A percentile compares a stretch with the other conserved stretches of the same genome.
Conservation (phyloP, 2,113 vertebrate genomes). For the Hiodon tergisus region DNA sequence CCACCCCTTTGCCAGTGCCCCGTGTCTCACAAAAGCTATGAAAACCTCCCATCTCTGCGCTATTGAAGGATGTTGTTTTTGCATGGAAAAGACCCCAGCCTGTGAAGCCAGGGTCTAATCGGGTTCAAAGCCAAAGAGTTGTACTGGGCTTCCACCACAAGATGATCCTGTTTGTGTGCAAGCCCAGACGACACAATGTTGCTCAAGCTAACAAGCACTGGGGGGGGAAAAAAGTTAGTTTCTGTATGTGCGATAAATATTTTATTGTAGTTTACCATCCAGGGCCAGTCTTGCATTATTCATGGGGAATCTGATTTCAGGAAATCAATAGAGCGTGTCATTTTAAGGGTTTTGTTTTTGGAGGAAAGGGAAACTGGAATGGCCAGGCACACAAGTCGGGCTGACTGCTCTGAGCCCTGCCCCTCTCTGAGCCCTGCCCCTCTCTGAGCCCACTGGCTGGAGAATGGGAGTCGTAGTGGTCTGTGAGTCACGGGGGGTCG, state of each 20-base stretch:
- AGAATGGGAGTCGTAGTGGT: no score
- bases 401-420: not conserved
- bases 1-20: no score
- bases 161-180: not conserved
- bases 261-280: conserved; percentile 29
- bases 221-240: conserved; percentile 11
- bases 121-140: not conserved
- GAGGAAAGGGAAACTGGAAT: not conserved
- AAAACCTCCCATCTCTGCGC: no score
- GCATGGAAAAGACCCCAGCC: not conserved
- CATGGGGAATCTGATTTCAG: conserved; percentile 28
- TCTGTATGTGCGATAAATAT: conserved; percentile 32
- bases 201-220: conserved; percentile 29
- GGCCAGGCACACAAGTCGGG: not conserved
- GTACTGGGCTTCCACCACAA: not conserved
- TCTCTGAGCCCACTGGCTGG: not conserved
- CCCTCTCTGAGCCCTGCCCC: not conserved
- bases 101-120: not conserved
- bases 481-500: no score
- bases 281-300: conserved; percentile 36
- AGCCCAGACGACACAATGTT: conserved; percentile 15
- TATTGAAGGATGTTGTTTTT: not conserved
- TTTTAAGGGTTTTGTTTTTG: conserved; percentile 29
- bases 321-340: conserved; percentile 33
- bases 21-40: no score